Percentiles rank a stretch among this genome's conserved stretches.
Conservation (phyloP, 2,797 vertebrate genomes). For the Labeo calbasu region DNA sequence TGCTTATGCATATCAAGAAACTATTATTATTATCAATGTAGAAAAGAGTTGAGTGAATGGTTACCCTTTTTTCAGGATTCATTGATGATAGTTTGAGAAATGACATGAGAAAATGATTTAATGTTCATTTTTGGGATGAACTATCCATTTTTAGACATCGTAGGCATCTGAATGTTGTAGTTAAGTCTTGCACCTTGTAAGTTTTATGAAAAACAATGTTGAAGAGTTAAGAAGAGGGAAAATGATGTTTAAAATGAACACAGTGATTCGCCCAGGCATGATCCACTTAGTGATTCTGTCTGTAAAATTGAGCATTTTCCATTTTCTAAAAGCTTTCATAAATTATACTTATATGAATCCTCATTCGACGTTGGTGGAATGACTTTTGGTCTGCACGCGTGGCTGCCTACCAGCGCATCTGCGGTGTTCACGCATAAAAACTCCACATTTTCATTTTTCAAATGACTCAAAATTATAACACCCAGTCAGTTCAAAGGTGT, state of each 20-base stretch:
- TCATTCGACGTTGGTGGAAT: background rate
- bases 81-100: background rate
- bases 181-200: background rate
- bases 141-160: background rate
- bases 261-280: background rate
- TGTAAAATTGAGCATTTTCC: slow-evolving; percentile 3
- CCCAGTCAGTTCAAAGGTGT: slow-evolving; percentile 58
- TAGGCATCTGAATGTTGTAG: background rate
- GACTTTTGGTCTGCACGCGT: background rate
- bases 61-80: background rate
- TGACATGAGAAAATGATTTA: background rate
- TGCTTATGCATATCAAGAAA: background rate
- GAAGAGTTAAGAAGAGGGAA: background rate
- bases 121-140: background rate
- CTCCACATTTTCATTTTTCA: slow-evolving; percentile 25
- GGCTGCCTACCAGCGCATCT: background rate
- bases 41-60: background rate
- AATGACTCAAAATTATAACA: slow-evolving; percentile 28
- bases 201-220: background rate
- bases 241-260: background rate
- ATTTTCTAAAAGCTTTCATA: background rate
- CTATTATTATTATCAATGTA: background rate
- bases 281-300: slow-evolving; percentile 16
- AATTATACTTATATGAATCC: background rate
- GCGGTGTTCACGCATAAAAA: background rate